Percentiles rank a stretch among this genome's conserved stretches.
phyloP scores from a whole-genome alignment of 2,888 invertebrate species.

The Drosophila robusta region DNA sequence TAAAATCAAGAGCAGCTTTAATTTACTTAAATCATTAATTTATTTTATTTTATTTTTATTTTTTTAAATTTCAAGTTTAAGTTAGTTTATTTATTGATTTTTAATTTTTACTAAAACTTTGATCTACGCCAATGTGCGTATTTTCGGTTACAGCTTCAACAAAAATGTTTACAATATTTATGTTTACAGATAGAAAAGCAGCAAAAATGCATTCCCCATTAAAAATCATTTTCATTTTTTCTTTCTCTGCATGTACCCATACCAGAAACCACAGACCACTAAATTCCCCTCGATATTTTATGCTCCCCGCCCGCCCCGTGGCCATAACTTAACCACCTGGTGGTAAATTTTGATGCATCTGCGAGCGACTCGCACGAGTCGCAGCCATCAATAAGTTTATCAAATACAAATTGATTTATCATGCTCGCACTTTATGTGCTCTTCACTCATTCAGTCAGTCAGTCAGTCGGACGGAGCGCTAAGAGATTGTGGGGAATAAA shows the following conservation, averaged over 20 bases:
- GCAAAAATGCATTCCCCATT: background rate
- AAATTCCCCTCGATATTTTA: background rate
- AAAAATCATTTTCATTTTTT: background rate
- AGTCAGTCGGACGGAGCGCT: constrained; percentile 14
- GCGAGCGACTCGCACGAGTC: constrained; percentile 30
- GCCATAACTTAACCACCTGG: constrained; percentile 8
- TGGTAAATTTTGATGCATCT: constrained; percentile 53
- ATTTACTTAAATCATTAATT: too few relatives aligned
- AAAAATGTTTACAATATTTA: too few relatives aligned
- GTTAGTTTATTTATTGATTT: background rate
- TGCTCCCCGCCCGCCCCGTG: background rate
- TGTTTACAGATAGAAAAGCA: background rate
- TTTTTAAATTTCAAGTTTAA: too few relatives aligned
- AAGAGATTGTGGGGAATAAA: constrained; percentile 6
- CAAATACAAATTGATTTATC: constrained; percentile 65
- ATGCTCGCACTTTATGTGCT: constrained; percentile 31
- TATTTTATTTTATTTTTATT: too few relatives aligned
- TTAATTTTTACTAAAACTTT: too few relatives aligned
- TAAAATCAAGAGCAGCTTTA: too few relatives aligned
- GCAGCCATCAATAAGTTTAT: constrained; percentile 60
- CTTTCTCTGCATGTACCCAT: background rate
- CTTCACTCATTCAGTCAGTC: constrained; percentile 8
- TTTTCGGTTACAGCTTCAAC: too few relatives aligned
- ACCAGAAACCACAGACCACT: constrained; percentile 6
- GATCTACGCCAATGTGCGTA: too few relatives aligned